Conservation (phyloP, 2,797 vertebrate genomes). For the Kryptopterus vitreolus region DNA sequence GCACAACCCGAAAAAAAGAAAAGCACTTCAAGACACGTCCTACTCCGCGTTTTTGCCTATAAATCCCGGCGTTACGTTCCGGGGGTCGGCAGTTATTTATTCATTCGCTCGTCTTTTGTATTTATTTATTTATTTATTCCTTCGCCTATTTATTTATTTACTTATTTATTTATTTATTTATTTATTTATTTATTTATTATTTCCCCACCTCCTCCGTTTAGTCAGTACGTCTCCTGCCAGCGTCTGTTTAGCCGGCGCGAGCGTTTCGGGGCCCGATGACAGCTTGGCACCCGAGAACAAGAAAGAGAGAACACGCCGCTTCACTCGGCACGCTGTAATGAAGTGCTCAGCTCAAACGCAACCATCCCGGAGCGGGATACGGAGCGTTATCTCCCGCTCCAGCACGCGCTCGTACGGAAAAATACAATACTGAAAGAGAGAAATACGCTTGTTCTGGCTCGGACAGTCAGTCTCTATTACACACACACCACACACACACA, state of each 20-base stretch:
- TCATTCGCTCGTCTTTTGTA: too few species aligned
- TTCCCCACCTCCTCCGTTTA: not conserved
- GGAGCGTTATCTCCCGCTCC: not conserved
- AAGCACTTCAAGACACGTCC: too few species aligned
- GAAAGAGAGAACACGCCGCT: not conserved
- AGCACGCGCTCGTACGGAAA: not conserved
- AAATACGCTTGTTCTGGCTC: not conserved
- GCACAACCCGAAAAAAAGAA: too few species aligned
- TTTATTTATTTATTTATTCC: too few species aligned
- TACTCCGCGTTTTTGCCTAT: too few species aligned
- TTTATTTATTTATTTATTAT: too few species aligned
- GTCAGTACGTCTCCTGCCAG: not conserved
- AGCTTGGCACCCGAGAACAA: too few species aligned
- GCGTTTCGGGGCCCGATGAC: not conserved
- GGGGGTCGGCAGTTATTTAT: too few species aligned
- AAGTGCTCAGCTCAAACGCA: not conserved
- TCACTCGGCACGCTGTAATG: not conserved
- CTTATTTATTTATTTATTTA: too few species aligned
- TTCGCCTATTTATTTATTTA: too few species aligned
- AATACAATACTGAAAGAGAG: not conserved
- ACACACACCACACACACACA: not conserved
- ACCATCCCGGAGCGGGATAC: not conserved
- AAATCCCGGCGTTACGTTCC: too few species aligned
- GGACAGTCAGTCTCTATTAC: too few species aligned
- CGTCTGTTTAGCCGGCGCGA: not conserved